A percentile compares a stretch with the other conserved stretches of the same genome.
Evolutionary conservation across 2,888 invertebrate species (phyloP).

Genomic region (Stictocephala bisonia): DNA sequence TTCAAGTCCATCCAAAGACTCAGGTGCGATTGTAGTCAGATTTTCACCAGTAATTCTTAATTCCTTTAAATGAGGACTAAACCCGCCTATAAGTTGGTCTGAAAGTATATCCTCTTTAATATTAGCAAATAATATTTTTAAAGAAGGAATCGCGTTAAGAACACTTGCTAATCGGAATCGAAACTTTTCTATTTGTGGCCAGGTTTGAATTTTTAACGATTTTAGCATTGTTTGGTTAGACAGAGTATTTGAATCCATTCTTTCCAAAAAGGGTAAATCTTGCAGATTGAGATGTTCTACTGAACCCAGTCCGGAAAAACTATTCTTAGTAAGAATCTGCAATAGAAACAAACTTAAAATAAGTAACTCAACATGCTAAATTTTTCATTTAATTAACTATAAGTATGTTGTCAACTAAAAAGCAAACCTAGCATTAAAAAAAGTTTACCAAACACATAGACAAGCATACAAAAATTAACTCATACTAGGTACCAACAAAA

Average conservation of each 20-base stretch:
- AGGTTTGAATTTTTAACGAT: conserved; percentile 77
- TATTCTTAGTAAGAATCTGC: conserved; percentile 77
- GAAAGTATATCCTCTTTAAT: conserved; percentile 78
- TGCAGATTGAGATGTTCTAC: conserved; percentile 81
- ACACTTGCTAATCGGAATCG: conserved; percentile 78
- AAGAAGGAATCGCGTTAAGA: conserved; percentile 76
- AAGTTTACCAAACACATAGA: no score
- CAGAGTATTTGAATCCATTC: conserved; percentile 81
- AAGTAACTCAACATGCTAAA: no score
- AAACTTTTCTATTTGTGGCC: conserved; percentile 76
- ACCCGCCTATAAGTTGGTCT: conserved; percentile 80
- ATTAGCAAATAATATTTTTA: conserved; percentile 81
- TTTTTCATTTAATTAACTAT: no score
- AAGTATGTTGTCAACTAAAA: no score
- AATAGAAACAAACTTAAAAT: no score
- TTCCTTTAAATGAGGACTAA: conserved; percentile 79
- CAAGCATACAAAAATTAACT: no score
- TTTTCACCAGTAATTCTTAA: conserved; percentile 74
- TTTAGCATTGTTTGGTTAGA: conserved; percentile 78
- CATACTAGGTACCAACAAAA: no score
- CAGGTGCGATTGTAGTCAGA: conserved; percentile 21
- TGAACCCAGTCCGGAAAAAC: conserved; percentile 76
- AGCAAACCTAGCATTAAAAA: no score
- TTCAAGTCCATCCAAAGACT: conserved; percentile 68
- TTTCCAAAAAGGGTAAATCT: conserved; percentile 77